These are phyloP conservation scores for Cataglyphis rosenhaueri DNA, from an alignment of 2,888 invertebrate genomes.

Conservation along the genomic window DNA sequence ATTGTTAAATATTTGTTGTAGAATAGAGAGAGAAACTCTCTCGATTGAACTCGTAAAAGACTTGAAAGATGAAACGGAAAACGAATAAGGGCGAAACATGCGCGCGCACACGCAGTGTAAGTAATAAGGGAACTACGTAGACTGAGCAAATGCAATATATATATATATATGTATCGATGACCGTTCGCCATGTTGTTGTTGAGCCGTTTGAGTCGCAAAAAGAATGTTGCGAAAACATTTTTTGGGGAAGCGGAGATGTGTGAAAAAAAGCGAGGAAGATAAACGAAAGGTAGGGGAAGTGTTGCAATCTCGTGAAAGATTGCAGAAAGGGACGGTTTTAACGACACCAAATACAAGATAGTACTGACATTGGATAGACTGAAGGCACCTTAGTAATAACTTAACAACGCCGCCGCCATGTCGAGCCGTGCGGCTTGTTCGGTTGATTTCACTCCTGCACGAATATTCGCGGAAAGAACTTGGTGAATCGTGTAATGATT, in stretches of 20 bases:
- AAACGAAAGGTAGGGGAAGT: slow-evolving; percentile 69
- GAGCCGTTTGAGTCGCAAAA: slow-evolving; percentile 71
- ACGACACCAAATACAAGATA: slow-evolving; percentile 86
- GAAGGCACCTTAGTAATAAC: slow-evolving; percentile 85
- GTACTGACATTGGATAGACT: slow-evolving; percentile 86
- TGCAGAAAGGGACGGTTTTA: slow-evolving; percentile 84
- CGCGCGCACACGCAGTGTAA: slow-evolving; percentile 69
- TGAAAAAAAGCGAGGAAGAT: slow-evolving; percentile 40
- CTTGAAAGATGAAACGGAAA: neutral
- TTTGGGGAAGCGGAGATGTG: slow-evolving; percentile 42
- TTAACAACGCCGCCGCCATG: slow-evolving; percentile 82
- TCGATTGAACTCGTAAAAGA: slow-evolving; percentile 1
- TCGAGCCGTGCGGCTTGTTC: slow-evolving; percentile 73
- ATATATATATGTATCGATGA: slow-evolving; percentile 73
- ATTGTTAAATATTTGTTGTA: slow-evolving; percentile 24
- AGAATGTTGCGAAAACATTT: slow-evolving; percentile 74
- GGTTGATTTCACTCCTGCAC: slow-evolving; percentile 58
- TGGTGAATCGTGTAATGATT: slow-evolving; percentile 54
- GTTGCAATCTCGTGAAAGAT: slow-evolving; percentile 83
- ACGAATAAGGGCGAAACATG: slow-evolving; percentile 21
- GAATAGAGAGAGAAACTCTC: neutral
- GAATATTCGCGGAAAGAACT: slow-evolving; percentile 31
- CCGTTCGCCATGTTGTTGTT: slow-evolving; percentile 83
- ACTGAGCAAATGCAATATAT: slow-evolving; percentile 85
- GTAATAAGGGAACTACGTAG: slow-evolving; percentile 84